A percentile compares a stretch with the other conserved stretches of the same genome.
These are phyloP conservation scores for Jaculus jaculus DNA, from an alignment of 2,113 vertebrate species.

Conservation along the genomic window DNA sequence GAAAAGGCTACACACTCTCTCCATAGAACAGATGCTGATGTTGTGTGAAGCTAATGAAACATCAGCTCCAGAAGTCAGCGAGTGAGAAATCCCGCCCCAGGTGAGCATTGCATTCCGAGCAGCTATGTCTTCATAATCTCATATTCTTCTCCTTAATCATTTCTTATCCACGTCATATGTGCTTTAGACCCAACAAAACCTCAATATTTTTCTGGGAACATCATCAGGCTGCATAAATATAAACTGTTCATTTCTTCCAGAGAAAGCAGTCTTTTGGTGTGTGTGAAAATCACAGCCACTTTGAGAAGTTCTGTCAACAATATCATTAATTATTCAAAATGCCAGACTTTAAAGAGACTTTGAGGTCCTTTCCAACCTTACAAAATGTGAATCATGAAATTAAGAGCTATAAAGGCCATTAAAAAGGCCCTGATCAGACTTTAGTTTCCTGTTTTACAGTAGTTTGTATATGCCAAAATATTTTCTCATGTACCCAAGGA, in stretches of 20 bases:
- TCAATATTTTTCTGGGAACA: not conserved
- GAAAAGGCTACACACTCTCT: constrained; percentile 12
- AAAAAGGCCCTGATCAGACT: not conserved
- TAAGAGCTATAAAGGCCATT: not conserved
- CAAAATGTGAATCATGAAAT: constrained; percentile 6
- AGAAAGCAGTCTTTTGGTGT: not conserved
- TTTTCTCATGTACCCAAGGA: not conserved
- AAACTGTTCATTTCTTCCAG: not conserved
- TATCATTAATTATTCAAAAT: not conserved
- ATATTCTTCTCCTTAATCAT: not conserved
- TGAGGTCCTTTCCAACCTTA: not conserved
- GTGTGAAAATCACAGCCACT: not conserved
- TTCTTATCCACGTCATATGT: not conserved
- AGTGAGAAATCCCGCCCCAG: not conserved
- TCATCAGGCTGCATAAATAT: not conserved
- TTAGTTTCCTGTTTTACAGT: not conserved
- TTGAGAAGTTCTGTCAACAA: constrained; percentile 31
- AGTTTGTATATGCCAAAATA: not conserved
- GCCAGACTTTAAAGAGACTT: not conserved
- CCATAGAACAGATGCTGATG: not conserved
- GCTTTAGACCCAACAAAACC: not conserved
- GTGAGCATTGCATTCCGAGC: not conserved
- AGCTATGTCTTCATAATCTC: not conserved
- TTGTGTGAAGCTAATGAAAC: not conserved
- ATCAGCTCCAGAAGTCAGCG: not conserved